Conservation (phyloP, 2,888 invertebrate genomes). For the Cryptocheilus praepositus region DNA sequence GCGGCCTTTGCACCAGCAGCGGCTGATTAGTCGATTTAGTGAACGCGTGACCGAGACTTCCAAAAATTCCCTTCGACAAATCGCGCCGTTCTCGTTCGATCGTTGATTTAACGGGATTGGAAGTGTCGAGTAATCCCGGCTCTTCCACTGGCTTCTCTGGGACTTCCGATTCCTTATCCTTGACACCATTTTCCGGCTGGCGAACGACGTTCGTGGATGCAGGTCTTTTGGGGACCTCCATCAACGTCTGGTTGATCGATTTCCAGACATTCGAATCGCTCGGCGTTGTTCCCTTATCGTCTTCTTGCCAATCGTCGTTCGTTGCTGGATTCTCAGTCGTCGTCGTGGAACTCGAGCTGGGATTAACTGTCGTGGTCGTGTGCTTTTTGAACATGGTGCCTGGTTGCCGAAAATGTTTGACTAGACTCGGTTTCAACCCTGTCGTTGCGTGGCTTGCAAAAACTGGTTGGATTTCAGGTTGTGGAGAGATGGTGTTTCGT, state of each 20-base stretch:
- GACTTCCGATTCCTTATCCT: neutral
- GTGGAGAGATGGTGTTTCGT: neutral
- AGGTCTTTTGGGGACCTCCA: neutral
- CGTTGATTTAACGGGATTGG: conserved; percentile 23
- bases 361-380: neutral
- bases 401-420: neutral
- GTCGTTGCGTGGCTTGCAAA: conserved; percentile 24
- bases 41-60: conserved; percentile 5
- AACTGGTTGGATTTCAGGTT: conserved; percentile 22
- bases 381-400: neutral
- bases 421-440: neutral
- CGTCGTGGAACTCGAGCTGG: neutral
- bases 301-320: neutral
- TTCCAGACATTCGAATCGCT: neutral
- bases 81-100: conserved; percentile 12
- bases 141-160: conserved; percentile 20
- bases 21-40: conserved; percentile 28
- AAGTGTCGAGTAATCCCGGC: conserved; percentile 31
- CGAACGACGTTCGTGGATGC: neutral
- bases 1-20: conserved; percentile 35
- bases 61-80: conserved; percentile 1
- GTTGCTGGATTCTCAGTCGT: neutral
- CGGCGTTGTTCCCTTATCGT: neutral
- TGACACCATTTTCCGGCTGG: conserved; percentile 14
- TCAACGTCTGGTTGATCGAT: neutral